Evolutionary conservation across 2,797 vertebrate genomes (phyloP), one percentile per base, ranked within the genome.

Genomic region (Micromesistius poutassou): DNA sequence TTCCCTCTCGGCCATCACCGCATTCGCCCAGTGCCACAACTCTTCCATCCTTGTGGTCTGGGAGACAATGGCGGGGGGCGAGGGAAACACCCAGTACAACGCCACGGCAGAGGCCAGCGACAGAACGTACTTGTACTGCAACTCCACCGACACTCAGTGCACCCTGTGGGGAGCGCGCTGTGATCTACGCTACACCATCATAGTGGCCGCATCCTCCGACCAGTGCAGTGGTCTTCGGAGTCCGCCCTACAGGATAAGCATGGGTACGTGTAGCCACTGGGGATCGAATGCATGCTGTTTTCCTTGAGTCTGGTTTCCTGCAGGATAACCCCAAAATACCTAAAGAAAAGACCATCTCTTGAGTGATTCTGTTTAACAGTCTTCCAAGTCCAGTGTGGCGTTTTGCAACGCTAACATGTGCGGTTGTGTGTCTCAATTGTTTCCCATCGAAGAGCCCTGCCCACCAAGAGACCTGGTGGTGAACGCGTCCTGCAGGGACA

Each of bases 101-200:
- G 91, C 77, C 81, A 90, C 84, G 16, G 91, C 93, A 4, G 91
- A 89, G 50, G 90, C 83, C 68, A 87, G 82, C 0, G 90, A 93
- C 77, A 71, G n/a, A 1, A 89, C 84, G n/a, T 72, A 66, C 31
- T 74, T 93, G 25, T 77, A 78, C 77, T 95, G 94, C 80, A 92
- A 91, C 62, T 78, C 75, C 84, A 91, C 91, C 0, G 75, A 79
- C 30, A 88, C 79, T 6, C 89, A 84, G 78, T 94, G 94, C 86
- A 86, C 85, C 81, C 89, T 95, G 1, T 46, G 38, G 0, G 89
- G 46, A 75, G 90, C 90, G 0, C 82, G 30, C 1, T 95, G 94
- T 72, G 93, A 81, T 71, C 81, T 87, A 10, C 84, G 73, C 0
- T 94, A 95, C 83, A 93, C 86, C 75, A 81, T 94, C 82, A 91